Conservation (phyloP, 2,797 vertebrate species). For the Sebastes elongatus region DNA sequence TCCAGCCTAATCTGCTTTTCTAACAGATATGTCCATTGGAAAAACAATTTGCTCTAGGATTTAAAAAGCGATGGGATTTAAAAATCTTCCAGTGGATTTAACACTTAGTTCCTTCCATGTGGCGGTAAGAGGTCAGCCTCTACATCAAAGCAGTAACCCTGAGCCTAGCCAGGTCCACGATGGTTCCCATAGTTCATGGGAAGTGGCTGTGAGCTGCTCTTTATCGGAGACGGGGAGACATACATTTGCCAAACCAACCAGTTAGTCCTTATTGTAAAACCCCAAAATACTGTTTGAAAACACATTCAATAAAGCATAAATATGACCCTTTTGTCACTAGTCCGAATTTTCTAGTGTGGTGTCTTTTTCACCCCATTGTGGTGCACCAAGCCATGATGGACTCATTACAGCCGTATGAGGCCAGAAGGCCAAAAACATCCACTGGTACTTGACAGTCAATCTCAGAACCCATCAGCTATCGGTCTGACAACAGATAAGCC, state of each 20-base stretch:
- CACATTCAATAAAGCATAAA: background rate
- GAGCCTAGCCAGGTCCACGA: background rate
- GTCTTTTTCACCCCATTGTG: background rate
- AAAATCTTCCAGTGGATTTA: conserved; percentile 8
- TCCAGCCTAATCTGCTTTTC: conserved; percentile 21
- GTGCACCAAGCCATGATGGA: background rate
- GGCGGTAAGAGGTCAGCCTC: conserved; percentile 9
- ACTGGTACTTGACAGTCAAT: background rate
- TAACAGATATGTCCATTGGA: conserved; percentile 12
- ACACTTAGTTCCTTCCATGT: background rate
- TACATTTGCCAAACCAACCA: background rate
- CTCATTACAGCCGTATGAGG: background rate
- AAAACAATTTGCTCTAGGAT: conserved; percentile 23
- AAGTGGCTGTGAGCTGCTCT: background rate
- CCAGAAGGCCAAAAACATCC: background rate
- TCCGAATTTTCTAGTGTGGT: background rate
- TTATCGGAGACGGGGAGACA: background rate
- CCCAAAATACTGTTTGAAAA: background rate
- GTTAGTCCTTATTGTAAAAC: background rate
- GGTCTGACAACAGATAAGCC: too few relatives aligned
- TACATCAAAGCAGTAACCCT: conserved; percentile 5
- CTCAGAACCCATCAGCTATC: background rate
- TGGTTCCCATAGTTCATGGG: background rate
- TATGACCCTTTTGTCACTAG: background rate
- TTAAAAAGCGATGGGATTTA: conserved; percentile 1